Conservation (phyloP, 2,113 vertebrate species). For the Oophaga pumilio region DNA sequence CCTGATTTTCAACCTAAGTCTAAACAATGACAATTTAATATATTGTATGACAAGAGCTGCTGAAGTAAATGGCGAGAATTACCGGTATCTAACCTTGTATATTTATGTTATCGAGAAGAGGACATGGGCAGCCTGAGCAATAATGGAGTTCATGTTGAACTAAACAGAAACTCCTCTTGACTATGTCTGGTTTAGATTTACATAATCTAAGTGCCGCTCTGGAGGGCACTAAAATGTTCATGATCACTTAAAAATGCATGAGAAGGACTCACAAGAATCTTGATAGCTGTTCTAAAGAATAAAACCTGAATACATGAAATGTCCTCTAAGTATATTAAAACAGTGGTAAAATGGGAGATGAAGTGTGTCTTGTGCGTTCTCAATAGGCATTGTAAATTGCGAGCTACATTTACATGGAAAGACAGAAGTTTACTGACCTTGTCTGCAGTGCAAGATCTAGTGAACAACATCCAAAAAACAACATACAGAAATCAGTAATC, state of each 20-base stretch:
- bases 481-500: not conserved
- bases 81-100: not conserved
- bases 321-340: conserved; percentile 28
- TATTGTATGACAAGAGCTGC: not conserved
- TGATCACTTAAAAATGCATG: conserved; percentile 41
- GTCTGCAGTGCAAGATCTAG: not conserved
- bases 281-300: conserved; percentile 14
- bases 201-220: conserved; percentile 40
- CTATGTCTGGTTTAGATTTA: conserved; percentile 22
- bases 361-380: not conserved
- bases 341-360: not conserved
- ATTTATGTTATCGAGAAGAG: conserved; percentile 24
- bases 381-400: not conserved
- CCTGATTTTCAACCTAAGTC: not conserved
- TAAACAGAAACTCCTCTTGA: conserved; percentile 34
- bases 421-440: not conserved
- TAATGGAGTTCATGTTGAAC: conserved; percentile 40
- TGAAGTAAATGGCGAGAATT: not conserved
- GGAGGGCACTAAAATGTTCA: conserved; percentile 42
- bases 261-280: conserved; percentile 12
- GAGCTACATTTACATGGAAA: not conserved
- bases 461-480: not conserved
- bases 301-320: conserved; percentile 7
- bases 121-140: not conserved
- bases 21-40: conserved; percentile 12